Evolutionary conservation across 2,797 vertebrate genomes (phyloP), one percentile per base, ranked within the genome.

Genomic region (Sparus aurata): DNA sequence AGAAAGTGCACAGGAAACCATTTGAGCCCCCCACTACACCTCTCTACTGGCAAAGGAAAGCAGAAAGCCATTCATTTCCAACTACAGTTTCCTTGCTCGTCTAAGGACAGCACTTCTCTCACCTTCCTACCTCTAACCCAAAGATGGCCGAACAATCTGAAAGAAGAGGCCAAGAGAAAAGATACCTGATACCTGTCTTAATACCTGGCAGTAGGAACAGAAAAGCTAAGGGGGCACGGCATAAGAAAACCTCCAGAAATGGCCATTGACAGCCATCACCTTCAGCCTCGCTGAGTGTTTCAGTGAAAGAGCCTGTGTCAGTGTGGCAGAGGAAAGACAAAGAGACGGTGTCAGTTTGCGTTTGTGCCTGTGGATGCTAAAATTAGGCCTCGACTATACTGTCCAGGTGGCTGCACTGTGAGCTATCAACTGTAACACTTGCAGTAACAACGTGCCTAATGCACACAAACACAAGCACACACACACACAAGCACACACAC

Each of bases 381-480:
- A 90, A 77, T 90, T 92, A 93, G 89, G 23, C 59, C 73, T 75
- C 0, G 63, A 69, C 66, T 76, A 59, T 69, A 85, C 66, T 62
- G 83, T 86, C 87, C 93, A 93, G 92, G 90, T 94, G 91, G 92
- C 80, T 89, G 83, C 81, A 83, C 88, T 50, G 71, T 66, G 74
- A 82, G 76, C 77, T 10, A 85, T 89, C 75, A 73, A 66, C 78
- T 83, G 71, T 38, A 82, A 84, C 38, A 70, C n/a, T 41, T 55
- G 49, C 63, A 72, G 69, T 38, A 43, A 76, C 69, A 34, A 66
- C 18, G 47, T 16, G 12, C 49, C 34, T 58, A 7, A 60, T n/a
- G 17, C 20, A n/a, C 41, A 58, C 50, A 60, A 60, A 60, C 57
- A 34, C 41, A 46, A 15, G n/a, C 57, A 1, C 62, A 61, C 12